A percentile compares a stretch with the other conserved stretches of the same genome.
Evolutionary conservation across 2,113 vertebrate species (phyloP).

Genomic region (Taxidea taxus): DNA sequence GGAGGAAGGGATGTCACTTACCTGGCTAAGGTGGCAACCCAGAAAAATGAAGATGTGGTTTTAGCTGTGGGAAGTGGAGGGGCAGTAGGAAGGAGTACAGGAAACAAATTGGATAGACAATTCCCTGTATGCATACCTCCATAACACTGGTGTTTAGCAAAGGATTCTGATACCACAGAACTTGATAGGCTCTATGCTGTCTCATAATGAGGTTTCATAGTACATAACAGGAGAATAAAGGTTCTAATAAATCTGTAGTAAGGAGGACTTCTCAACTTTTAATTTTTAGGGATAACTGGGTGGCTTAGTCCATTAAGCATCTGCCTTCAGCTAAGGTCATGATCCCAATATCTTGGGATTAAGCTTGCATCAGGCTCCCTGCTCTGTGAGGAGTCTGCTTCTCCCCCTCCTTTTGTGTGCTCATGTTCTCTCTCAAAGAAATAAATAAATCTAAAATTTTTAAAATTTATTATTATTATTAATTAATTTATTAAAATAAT

Average conservation of each 20-base stretch:
- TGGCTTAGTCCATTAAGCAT: too few relatives aligned
- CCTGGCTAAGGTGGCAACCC: not conserved
- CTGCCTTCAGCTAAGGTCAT: too few relatives aligned
- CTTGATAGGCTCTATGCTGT: not conserved
- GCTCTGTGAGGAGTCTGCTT: too few relatives aligned
- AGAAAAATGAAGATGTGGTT: not conserved
- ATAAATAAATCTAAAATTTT: not conserved
- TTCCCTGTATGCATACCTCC: not conserved
- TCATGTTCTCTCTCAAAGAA: too few relatives aligned
- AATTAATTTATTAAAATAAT: not conserved
- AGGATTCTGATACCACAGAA: not conserved
- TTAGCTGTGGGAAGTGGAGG: too few relatives aligned
- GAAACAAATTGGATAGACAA: too few relatives aligned
- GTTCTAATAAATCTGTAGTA: not conserved
- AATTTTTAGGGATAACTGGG: too few relatives aligned
- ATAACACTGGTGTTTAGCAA: not conserved
- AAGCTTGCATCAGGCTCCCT: too few relatives aligned
- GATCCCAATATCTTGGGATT: too few relatives aligned
- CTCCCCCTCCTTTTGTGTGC: too few relatives aligned
- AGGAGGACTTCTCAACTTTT: not conserved
- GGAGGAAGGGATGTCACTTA: not conserved
- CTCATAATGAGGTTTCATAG: not conserved
- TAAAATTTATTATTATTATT: not conserved
- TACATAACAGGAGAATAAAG: not conserved
- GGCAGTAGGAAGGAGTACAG: not conserved